Evolutionary conservation across 2,888 invertebrate genomes (phyloP), one percentile per base, ranked within the genome.

Genomic region (Dasypolia templi): DNA sequence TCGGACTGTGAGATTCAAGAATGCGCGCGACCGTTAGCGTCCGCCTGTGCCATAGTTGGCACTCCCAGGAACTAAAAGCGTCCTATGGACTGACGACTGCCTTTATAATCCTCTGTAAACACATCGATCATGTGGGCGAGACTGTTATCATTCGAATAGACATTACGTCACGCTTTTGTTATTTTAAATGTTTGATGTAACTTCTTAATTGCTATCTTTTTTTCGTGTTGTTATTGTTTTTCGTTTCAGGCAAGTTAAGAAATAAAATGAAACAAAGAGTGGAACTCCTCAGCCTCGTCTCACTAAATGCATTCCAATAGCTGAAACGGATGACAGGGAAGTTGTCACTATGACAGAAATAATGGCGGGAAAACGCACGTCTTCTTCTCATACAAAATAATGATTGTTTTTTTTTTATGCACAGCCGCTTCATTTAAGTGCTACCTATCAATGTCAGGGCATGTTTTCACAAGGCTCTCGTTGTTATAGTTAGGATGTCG

Each of bases 21-120:
- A 95, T 95, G 95, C 93, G 94, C 90, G 89, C 94, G 87, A 95
- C 96, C 96, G 96, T 96, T 95, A 95, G 91, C 84, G 92, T 95
- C 95, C 96, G 95, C 93, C 92, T 91, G 86, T 83, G 86, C 93
- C 93, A 83, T 94, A 94, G 92, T 93, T 92, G 92, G 92, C 92
- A 91, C 90, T 91, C 91, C 90, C 89, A 87, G 80, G 83, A 86
- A 87, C 84, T 81, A 82, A 86, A 74, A 82, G 62, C 46, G 59
- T 59, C 59, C 69, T 77, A 69, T 64, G 77, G 72, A 74, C 68
- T 68, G 71, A 68, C 73, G 67, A 72, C 42, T 72, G 74, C 62
- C 62, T 78, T 73, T 70, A 73, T 67, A 81, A 67, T 72, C 35
- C 62, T 72, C 67, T 51, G 72, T 64, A 58, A 75, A 68, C 53